phyloP scores from a whole-genome alignment of 2,113 vertebrate genomes.

The Varanus salvator region DNA sequence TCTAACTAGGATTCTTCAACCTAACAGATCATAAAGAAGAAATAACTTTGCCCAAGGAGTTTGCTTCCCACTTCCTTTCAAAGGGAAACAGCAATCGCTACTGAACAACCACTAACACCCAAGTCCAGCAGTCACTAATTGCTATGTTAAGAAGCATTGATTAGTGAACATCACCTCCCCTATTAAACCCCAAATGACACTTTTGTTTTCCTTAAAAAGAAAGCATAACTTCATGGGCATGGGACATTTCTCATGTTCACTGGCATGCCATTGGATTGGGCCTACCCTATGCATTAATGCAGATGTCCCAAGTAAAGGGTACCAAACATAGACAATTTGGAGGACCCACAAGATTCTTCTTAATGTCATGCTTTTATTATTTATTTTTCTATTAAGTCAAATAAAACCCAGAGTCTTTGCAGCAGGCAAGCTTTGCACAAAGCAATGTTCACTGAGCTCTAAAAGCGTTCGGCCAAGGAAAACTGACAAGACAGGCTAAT shows the following conservation, averaged over 20 bases:
- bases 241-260: not conserved
- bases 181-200: not conserved
- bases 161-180: not conserved
- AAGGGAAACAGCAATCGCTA: not conserved
- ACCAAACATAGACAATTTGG: not conserved
- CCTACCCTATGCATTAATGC: not conserved
- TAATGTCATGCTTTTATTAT: not conserved
- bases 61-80: constrained; percentile 7
- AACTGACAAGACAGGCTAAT: constrained; percentile 93
- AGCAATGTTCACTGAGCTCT: constrained; percentile 95
- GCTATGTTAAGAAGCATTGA: not conserved
- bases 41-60: not conserved
- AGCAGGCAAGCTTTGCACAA: constrained; percentile 79
- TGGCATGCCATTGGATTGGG: not conserved
- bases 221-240: not conserved
- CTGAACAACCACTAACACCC: not conserved
- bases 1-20: not conserved
- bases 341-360: not conserved
- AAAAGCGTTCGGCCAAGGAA: constrained; percentile 88
- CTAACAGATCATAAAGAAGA: not conserved
- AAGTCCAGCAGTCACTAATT: not conserved
- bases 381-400: constrained; percentile 68
- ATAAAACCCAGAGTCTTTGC: constrained; percentile 79
- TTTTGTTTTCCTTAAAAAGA: not conserved
- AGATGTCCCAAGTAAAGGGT: not conserved